These are phyloP conservation scores for Acanthiza pusilla DNA, from an alignment of 2,797 vertebrate genomes.

Conservation along the genomic window DNA sequence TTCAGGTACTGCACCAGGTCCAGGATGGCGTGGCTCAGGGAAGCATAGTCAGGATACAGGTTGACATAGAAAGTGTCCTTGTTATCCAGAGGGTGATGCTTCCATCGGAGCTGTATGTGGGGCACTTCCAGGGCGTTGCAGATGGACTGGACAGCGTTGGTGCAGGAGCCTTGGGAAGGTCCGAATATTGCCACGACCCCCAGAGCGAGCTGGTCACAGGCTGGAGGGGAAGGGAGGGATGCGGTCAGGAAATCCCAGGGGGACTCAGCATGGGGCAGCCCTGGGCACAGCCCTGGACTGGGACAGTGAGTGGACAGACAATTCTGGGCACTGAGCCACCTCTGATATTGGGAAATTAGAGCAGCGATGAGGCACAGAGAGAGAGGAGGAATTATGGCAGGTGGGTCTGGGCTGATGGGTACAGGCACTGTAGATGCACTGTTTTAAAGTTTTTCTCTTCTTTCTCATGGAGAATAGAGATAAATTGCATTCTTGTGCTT, in stretches of 20 bases:
- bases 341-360: accelerated
- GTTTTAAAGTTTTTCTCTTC: too few relatives aligned
- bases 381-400: not conserved
- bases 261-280: not conserved
- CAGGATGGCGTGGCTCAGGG: conserved; percentile 95
- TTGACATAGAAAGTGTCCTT: conserved; percentile 98
- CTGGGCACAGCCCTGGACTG: not conserved
- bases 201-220: conserved; percentile 96
- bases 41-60: conserved; percentile 96
- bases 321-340: not conserved
- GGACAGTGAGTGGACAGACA: not conserved
- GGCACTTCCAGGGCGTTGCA: conserved; percentile 98
- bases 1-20: conserved; percentile 96
- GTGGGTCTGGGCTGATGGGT: accelerated
- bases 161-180: conserved; percentile 95
- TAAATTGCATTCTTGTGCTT: too few relatives aligned
- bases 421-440: too few relatives aligned
- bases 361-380: not conserved
- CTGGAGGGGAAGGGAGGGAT: conserved; percentile 67
- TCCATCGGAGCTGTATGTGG: conserved; percentile 98
- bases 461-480: too few relatives aligned
- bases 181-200: conserved; percentile 98
- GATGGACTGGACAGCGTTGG: conserved; percentile 96
- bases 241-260: not conserved
- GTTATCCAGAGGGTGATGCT: conserved; percentile 97